Evolutionary conservation across 2,797 vertebrate species (phyloP).

Genomic region (Galaxias olidus): DNA sequence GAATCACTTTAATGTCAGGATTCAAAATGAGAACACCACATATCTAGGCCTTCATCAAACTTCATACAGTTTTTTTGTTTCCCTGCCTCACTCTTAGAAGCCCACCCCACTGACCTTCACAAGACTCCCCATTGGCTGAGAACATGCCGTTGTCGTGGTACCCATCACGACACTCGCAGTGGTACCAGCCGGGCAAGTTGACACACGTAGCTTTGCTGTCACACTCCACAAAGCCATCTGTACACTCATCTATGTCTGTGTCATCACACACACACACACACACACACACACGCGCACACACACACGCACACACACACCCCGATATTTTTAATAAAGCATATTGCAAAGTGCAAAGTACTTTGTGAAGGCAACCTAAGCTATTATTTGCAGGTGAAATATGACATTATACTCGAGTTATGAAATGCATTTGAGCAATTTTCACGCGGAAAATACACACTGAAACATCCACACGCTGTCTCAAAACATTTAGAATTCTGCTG

Average conservation of each 20-base stretch:
- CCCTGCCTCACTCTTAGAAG: neutral
- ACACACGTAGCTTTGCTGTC: constrained; percentile 96
- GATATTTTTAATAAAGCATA: too few relatives aligned
- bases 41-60: neutral
- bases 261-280: too few relatives aligned
- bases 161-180: constrained; percentile 97
- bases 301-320: neutral
- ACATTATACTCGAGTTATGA: too few relatives aligned
- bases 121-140: constrained; percentile 92
- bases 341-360: too few relatives aligned
- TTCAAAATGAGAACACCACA: too few relatives aligned
- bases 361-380: too few relatives aligned
- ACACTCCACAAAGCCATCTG: constrained; percentile 94
- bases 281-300: constrained; percentile 10
- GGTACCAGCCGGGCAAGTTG: constrained; percentile 99
- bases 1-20: neutral
- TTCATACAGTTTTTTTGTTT: neutral
- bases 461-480: too few relatives aligned
- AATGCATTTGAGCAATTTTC: too few relatives aligned
- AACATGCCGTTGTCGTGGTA: constrained; percentile 99
- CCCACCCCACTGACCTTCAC: constrained; percentile 86
- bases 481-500: too few relatives aligned
- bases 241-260: constrained; percentile 96
- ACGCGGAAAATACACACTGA: too few relatives aligned
- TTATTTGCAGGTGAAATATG: too few relatives aligned